Percentiles rank a stretch among this genome's conserved stretches.
Evolutionary conservation across 2,888 invertebrate species (phyloP).

Genomic region (Lithophane semibrunnea): DNA sequence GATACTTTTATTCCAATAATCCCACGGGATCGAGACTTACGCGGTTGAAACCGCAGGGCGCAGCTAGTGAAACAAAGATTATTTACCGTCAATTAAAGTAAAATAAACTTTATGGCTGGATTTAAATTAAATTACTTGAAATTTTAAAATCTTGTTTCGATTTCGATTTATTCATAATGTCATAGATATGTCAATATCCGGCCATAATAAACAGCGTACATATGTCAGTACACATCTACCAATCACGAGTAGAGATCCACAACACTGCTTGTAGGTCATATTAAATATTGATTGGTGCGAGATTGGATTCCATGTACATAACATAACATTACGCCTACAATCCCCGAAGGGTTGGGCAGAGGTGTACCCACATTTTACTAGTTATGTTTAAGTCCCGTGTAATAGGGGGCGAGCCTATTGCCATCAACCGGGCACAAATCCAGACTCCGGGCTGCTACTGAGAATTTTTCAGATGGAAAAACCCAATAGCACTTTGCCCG

Average conservation of each 20-base stretch:
- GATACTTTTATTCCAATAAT: too few relatives aligned
- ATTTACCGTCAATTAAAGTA: too few relatives aligned
- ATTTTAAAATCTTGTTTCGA: background rate
- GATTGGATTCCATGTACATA: background rate
- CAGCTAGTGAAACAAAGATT: too few relatives aligned
- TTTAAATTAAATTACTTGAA: too few relatives aligned
- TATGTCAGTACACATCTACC: background rate
- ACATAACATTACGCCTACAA: background rate
- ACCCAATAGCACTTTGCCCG: too few relatives aligned
- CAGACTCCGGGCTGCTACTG: background rate
- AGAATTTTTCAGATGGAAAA: too few relatives aligned
- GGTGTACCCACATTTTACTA: background rate
- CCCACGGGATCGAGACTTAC: too few relatives aligned
- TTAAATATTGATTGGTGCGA: constrained; percentile 4
- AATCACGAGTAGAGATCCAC: too few relatives aligned
- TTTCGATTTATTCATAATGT: background rate
- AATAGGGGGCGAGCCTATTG: background rate
- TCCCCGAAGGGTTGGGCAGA: background rate
- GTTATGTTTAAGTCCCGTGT: background rate
- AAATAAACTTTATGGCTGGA: too few relatives aligned
- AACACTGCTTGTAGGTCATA: background rate
- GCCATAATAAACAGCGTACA: too few relatives aligned
- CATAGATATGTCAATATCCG: background rate
- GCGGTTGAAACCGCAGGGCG: too few relatives aligned
- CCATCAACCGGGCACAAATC: background rate